phyloP scores from a whole-genome alignment of 2,797 vertebrate species.

The Selene dorsalis region DNA sequence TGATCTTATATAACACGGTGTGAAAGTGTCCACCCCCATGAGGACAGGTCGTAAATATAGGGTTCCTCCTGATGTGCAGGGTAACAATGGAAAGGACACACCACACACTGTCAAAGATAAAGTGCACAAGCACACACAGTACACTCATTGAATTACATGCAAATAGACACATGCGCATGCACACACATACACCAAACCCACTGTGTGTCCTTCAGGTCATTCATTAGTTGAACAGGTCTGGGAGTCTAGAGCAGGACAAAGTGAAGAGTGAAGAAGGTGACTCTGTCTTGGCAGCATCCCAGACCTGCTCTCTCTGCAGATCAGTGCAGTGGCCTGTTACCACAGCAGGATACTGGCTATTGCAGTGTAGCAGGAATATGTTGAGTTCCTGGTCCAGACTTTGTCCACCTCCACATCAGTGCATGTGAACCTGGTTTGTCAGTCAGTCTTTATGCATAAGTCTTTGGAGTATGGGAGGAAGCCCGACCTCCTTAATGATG shows the following conservation, averaged over 20 bases:
- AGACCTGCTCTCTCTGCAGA: constrained; percentile 8
- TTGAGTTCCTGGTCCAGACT: neutral
- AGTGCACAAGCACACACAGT: neutral
- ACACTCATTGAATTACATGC: neutral
- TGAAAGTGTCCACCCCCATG: constrained; percentile 7
- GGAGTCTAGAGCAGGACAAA: neutral
- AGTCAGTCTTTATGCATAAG: too few species aligned
- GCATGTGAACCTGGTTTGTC: neutral
- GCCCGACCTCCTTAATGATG: too few species aligned
- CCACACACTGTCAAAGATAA: constrained; percentile 8
- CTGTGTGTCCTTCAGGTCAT: constrained; percentile 31
- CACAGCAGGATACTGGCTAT: neutral
- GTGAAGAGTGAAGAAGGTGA: constrained; percentile 62
- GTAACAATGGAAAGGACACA: constrained; percentile 4
- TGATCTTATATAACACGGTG: constrained; percentile 9
- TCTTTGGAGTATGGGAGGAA: too few species aligned
- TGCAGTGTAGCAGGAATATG: neutral
- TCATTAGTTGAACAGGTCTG: constrained; percentile 40
- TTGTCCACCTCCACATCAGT: neutral
- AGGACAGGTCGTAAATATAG: constrained; percentile 35
- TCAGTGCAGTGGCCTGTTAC: neutral
- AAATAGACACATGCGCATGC: neutral
- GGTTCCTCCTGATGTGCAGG: neutral
- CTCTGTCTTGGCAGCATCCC: constrained; percentile 51
- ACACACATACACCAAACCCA: neutral